Conservation (phyloP, 2,888 invertebrate species). For the Selenia dentaria region DNA sequence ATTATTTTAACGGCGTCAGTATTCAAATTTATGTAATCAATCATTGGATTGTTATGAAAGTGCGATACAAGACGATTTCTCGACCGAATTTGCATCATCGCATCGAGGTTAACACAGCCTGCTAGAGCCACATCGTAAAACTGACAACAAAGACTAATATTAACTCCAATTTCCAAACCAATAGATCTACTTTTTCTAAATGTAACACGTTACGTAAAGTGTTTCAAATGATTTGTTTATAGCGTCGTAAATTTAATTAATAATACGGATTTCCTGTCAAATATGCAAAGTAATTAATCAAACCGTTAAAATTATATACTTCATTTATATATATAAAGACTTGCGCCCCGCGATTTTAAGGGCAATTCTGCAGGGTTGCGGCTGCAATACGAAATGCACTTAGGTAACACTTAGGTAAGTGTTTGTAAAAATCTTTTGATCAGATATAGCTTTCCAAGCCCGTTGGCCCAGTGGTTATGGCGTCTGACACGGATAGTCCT, state of each 20-base stretch:
- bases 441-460: too few relatives aligned
- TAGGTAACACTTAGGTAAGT: too few relatives aligned
- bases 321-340: too few relatives aligned
- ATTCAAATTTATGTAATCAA: conserved; percentile 83
- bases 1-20: conserved; percentile 76
- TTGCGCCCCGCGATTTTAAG: too few relatives aligned
- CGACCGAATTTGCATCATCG: conserved; percentile 76
- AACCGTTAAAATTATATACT: conserved; percentile 9
- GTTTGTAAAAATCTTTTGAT: too few relatives aligned
- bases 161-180: conserved; percentile 21
- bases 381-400: too few relatives aligned
- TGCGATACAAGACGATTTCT: conserved; percentile 77
- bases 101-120: conserved; percentile 59
- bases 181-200: conserved; percentile 26
- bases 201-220: conserved; percentile 24
- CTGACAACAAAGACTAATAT: conserved; percentile 28
- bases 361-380: too few relatives aligned
- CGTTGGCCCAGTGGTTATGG: too few relatives aligned
- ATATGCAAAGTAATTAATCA: conserved; percentile 21
- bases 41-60: conserved; percentile 82
- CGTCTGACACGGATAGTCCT: too few relatives aligned
- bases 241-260: conserved; percentile 25
- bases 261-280: conserved; percentile 29
- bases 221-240: conserved; percentile 28
- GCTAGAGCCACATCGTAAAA: conserved; percentile 41